Evolutionary conservation across 2,113 vertebrate genomes (phyloP).

Genomic region (Hippocampus comes): DNA sequence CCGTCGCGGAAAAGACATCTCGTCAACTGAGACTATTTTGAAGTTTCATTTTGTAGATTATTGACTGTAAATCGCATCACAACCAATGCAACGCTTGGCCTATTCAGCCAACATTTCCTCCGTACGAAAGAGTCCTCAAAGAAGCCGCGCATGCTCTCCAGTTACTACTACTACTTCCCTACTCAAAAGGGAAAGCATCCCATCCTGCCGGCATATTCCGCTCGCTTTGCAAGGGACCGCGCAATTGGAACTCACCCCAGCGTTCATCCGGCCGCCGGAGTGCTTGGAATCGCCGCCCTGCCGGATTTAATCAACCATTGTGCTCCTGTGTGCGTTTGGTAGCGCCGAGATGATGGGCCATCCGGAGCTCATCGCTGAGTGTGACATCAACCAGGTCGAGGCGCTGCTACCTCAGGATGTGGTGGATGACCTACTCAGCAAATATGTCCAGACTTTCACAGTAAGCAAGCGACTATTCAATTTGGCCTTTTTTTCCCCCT

Average conservation of each 20-base stretch:
- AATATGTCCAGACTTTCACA: conserved; percentile 90
- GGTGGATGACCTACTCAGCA: conserved; percentile 85
- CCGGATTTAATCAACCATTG: not conserved
- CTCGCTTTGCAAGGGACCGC: not conserved
- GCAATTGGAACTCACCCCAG: not conserved
- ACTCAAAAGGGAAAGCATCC: too few species aligned
- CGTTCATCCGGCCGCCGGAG: not conserved
- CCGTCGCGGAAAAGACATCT: too few species aligned
- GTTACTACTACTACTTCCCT: too few species aligned
- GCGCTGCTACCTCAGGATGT: conserved; percentile 80
- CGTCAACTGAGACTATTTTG: too few species aligned
- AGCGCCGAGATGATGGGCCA: conserved; percentile 97
- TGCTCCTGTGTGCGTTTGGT: conserved; percentile 2
- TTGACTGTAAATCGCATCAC: too few species aligned
- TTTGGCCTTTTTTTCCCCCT: not conserved
- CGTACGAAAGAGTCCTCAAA: too few species aligned
- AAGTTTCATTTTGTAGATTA: too few species aligned
- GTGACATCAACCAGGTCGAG: conserved; percentile 79
- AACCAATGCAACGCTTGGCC: too few species aligned
- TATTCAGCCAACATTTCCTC: too few species aligned
- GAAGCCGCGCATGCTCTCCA: too few species aligned
- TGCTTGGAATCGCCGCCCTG: not conserved
- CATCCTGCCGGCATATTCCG: too few species aligned
- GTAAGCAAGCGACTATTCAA: conserved; percentile 67
- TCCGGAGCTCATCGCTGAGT: conserved; percentile 82